Conservation (phyloP, 1,140 invertebrate genomes). For the Pseudomyrmex sp. region DNA sequence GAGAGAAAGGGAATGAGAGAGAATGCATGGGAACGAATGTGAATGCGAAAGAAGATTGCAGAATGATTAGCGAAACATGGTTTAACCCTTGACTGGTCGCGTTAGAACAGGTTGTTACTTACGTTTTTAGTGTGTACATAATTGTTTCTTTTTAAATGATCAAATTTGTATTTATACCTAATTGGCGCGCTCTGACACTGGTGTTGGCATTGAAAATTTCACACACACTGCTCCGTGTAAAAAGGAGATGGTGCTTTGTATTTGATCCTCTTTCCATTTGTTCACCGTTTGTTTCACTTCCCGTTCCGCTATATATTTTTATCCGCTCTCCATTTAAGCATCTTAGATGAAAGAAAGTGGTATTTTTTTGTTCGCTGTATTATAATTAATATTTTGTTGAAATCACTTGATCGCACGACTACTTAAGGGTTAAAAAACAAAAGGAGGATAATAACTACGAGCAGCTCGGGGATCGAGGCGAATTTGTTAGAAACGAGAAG, state of each 20-base stretch:
- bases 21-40: constrained; percentile 14
- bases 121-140: not conserved
- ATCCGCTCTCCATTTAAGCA: not conserved
- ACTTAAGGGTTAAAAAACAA: constrained; percentile 48
- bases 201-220: too few species aligned
- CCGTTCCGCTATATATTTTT: not conserved
- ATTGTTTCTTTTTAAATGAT: too few species aligned
- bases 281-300: too few species aligned
- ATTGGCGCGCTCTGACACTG: too few species aligned
- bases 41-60: not conserved
- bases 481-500: not conserved
- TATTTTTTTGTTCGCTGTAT: not conserved
- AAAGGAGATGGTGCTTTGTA: too few species aligned
- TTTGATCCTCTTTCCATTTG: too few species aligned
- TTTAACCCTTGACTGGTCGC: constrained; percentile 58
- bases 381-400: not conserved
- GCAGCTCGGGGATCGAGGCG: constrained; percentile 51
- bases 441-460: not conserved
- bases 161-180: too few species aligned
- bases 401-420: constrained; percentile 43
- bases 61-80: not conserved
- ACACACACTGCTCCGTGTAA: too few species aligned
- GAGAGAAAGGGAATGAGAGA: constrained; percentile 10
- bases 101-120: constrained; percentile 36
- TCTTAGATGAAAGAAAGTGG: not conserved